Evolutionary conservation across 2,888 invertebrate genomes (phyloP), one percentile per base, ranked within the genome.

Genomic region (Cantharis nigra): DNA sequence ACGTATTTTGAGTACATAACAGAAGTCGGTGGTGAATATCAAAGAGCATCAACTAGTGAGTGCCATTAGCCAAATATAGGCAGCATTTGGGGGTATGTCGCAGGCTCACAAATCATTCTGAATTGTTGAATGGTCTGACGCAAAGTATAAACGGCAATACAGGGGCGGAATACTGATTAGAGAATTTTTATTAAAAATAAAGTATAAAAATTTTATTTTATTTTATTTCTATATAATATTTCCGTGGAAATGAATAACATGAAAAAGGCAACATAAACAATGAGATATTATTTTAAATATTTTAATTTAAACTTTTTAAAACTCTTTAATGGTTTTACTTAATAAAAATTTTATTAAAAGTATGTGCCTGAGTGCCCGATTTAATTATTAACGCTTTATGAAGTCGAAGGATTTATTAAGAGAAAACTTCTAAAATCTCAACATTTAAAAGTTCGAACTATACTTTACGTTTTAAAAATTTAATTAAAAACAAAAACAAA

Each of bases 61-160:
- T 70, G 33, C 70, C 70, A 70, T 70, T 70, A 70, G 70, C 70
- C 28, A 30, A 33, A 70, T 33, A 18, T 70, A 28, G 28, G 18
- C 70, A 30, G 71, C 23, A 71, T 67, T 71, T 62, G 72, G 49
- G 49, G 76, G 76, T 65, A 70, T 73, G 76, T 76, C 76, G 70
- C 70, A 72, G 69, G 76, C 73, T 73, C 76, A 70, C 76, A 76
- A 76, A 76, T 76, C 76, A 76, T 76, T 73, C 64, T 67, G 73
- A 73, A 70, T 72, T 70, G 76, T 70, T 64, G 70, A 72, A 76
- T 67, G 64, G 73, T 70, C 69, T 65, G 69, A 72, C 73, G 65
- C 70, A 70, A 49, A 73, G 76, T 73, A 67, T 67, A 76, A 76
- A 76, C 63, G 76, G 73, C 72, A 73, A 64, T 62, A 73, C 73